These are phyloP conservation scores for Brachyhypopomus gauderio DNA, from an alignment of 2,113 vertebrate genomes.

Conservation along the genomic window DNA sequence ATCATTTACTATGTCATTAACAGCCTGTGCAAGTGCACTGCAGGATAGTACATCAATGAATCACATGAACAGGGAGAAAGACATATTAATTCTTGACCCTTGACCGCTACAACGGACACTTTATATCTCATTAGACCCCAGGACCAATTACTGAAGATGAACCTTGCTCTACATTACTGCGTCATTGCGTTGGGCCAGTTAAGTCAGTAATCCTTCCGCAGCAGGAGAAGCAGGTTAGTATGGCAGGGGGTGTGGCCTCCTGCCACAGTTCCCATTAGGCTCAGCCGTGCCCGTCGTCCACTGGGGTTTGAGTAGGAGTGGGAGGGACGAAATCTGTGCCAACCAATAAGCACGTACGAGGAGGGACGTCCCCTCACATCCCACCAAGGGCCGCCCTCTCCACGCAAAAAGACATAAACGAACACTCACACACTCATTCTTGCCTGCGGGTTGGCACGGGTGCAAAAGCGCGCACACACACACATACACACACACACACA, in stretches of 20 bases:
- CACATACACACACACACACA: background rate
- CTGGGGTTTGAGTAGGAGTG: slow-evolving; percentile 2
- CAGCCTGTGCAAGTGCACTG: slow-evolving; percentile 61
- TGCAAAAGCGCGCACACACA: background rate
- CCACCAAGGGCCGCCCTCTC: background rate
- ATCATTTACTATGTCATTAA: slow-evolving; percentile 79
- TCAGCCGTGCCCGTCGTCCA: slow-evolving; percentile 1
- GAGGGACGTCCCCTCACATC: slow-evolving; percentile 47
- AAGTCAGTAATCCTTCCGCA: background rate
- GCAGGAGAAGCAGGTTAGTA: background rate
- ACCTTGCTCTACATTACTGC: slow-evolving; percentile 28
- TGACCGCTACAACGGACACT: slow-evolving; percentile 52
- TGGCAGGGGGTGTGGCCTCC: slow-evolving; percentile 17
- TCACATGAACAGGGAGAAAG: slow-evolving; percentile 33
- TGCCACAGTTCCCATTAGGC: slow-evolving; percentile 11
- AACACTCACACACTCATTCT: background rate
- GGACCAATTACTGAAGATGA: slow-evolving; percentile 37
- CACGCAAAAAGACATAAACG: slow-evolving; percentile 35
- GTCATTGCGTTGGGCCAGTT: background rate
- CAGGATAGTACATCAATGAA: slow-evolving; percentile 71
- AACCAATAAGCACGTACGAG: slow-evolving; percentile 44
- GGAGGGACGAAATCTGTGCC: slow-evolving; percentile 30
- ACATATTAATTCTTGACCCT: slow-evolving; percentile 55
- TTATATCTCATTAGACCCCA: slow-evolving; percentile 53
- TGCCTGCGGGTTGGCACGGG: background rate